These are phyloP conservation scores for Heterochromis multidens DNA, from an alignment of 2,113 vertebrate genomes.

Conservation along the genomic window DNA sequence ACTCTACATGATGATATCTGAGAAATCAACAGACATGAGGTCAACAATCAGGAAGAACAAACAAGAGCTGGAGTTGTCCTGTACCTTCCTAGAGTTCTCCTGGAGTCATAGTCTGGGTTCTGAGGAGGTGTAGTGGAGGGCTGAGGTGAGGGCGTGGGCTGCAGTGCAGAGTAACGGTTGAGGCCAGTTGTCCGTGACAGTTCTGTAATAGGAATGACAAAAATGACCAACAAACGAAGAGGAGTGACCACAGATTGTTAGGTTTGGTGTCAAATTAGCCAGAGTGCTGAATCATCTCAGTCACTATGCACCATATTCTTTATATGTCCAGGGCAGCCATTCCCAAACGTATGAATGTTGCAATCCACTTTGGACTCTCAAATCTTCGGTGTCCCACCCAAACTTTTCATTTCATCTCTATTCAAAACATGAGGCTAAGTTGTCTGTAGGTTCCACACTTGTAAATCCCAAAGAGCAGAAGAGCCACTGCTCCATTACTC, in stretches of 20 bases:
- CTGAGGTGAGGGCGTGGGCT: conserved; percentile 75
- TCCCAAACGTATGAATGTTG: not conserved
- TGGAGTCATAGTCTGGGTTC: conserved; percentile 83
- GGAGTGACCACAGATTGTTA: not conserved
- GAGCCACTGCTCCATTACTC: not conserved
- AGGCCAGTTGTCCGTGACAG: conserved; percentile 84
- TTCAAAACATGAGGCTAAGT: no score
- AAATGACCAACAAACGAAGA: not conserved
- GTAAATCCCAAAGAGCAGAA: fast-evolving
- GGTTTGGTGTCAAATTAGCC: not conserved
- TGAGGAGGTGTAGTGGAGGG: conserved; percentile 76
- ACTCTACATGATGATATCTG: not conserved
- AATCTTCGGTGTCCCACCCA: not conserved
- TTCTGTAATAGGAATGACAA: conserved; percentile 71
- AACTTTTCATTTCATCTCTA: not conserved
- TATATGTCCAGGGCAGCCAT: not conserved
- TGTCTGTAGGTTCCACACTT: not conserved
- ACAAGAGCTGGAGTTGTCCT: not conserved
- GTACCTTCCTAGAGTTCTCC: conserved; percentile 87
- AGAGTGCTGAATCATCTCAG: not conserved
- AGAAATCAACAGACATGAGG: not conserved
- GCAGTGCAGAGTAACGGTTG: conserved; percentile 94
- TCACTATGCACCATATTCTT: not conserved
- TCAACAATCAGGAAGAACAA: not conserved
- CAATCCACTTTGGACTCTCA: not conserved